Percentiles rank a stretch among this genome's conserved stretches.
Evolutionary conservation across 2,888 invertebrate species (phyloP).

Genomic region (Microdon myrmicae): DNA sequence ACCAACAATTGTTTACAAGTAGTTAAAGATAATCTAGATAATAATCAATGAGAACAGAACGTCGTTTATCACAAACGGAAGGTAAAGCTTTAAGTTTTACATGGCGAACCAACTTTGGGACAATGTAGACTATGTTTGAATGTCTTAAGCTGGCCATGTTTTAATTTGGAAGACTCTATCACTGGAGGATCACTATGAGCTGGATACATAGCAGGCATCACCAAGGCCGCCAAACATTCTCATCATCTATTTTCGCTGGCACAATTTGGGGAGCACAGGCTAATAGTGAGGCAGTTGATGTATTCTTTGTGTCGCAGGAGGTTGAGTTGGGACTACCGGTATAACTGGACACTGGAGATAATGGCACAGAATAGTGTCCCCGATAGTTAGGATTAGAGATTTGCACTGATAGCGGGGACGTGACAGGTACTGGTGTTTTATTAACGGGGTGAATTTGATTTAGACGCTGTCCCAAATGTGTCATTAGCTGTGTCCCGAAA

Average conservation of each 20-base stretch:
- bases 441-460: conserved; percentile 69
- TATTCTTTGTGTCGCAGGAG: conserved; percentile 52
- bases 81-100: no score
- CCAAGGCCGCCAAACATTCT: conserved; percentile 65
- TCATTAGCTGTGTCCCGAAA: conserved; percentile 88
- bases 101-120: no score
- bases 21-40: no score
- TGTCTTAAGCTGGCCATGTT: no score
- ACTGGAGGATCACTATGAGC: no score
- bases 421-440: conserved; percentile 59
- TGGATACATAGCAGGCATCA: no score
- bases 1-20: no score
- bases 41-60: no score
- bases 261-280: conserved; percentile 50
- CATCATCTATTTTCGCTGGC: conserved; percentile 52
- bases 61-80: no score
- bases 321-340: conserved; percentile 63
- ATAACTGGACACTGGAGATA: conserved; percentile 64
- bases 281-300: conserved; percentile 54
- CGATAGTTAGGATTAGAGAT: conserved; percentile 54
- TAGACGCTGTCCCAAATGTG: conserved; percentile 86
- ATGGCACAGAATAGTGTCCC: conserved; percentile 62
- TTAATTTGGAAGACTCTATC: no score
- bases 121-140: no score
- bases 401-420: conserved; percentile 61